phyloP scores from a whole-genome alignment of 2,888 invertebrate genomes.

The Metopia argyrocephala region DNA sequence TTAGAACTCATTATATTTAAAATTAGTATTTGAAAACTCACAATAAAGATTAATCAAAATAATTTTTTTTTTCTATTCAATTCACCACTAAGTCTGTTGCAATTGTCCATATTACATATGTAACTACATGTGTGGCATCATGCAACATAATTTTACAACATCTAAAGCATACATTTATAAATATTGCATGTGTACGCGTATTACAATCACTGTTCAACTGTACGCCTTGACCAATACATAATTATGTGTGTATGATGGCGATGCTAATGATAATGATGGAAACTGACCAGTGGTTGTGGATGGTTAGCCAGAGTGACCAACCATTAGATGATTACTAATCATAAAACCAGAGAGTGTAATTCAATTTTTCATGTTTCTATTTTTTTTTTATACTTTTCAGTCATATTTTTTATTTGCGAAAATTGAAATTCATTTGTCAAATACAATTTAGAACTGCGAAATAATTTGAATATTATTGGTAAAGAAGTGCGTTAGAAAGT shows the following conservation, averaged over 20 bases:
- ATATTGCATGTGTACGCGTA: background rate
- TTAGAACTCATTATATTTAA: slow-evolving; percentile 3
- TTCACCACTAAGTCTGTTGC: slow-evolving; percentile 14
- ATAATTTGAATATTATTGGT: too few relatives aligned
- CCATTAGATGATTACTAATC: slow-evolving; percentile 49
- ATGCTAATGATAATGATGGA: background rate
- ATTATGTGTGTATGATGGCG: background rate
- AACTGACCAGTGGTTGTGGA: slow-evolving; percentile 10
- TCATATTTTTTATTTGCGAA: background rate
- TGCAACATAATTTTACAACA: background rate
- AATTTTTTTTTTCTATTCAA: background rate
- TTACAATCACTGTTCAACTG: background rate
- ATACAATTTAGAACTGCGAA: too few relatives aligned
- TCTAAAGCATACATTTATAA: background rate
- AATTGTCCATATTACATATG: slow-evolving; percentile 13
- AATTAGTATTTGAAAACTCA: background rate
- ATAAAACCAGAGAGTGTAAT: slow-evolving; percentile 51
- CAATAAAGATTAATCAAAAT: slow-evolving; percentile 23
- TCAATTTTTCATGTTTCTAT: slow-evolving; percentile 21
- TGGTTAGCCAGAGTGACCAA: slow-evolving; percentile 21
- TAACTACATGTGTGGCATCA: background rate
- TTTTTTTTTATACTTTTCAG: background rate
- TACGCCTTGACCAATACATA: slow-evolving; percentile 8
- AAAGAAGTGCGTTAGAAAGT: too few relatives aligned
- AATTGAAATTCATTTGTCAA: too few relatives aligned